Base-by-base conservation (phyloP, 1,140 invertebrate species). In the Panagrolaimus sp. region DNA sequence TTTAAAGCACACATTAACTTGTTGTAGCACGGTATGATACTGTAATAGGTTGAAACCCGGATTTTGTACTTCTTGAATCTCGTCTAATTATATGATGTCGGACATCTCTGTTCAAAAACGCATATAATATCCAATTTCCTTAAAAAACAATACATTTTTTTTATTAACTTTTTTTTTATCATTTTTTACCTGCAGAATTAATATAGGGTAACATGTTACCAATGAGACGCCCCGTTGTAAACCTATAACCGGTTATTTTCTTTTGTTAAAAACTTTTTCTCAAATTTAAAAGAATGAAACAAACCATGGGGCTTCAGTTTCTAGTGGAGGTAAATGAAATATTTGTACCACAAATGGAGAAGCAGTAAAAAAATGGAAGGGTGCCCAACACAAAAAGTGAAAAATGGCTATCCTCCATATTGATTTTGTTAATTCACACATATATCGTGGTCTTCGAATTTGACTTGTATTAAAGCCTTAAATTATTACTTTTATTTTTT, bases 181-280 rank as follows among this genome's bases (percentile, higher is more conserved):
- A n/a, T n/a, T 27, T 11, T 42, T 71, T n/a, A 70, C 69, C 69
- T 57, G 69, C 69, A 9, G 69, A 70, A 57, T 70, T 70, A 9
- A 70, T 45, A 48, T 70, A 70, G 14, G 69, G 69, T 9, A 70
- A 67, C 27, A 70, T 69, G 27, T 72, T 70, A n/a, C 71, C 47
- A 44, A 72, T 46, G 5, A 70, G 69, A 23, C 38, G 14, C 1
- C 20, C 69, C 13, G 9, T 70, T 8, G 11, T 9, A 38, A 70
- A 72, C 69, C 69, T 51, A 27, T 27, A 57, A 51, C 20, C 20
- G 20, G 51, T 57, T 57, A 11, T 27, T 11, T 57, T 57, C 27
- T 16, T 11, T 57, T 57, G 11, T 11, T 23, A 23, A 11, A 27
- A 57, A 57, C 9, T 57, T 25, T 25, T 27, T 57, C 14, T n/a